A percentile compares a stretch with the other conserved stretches of the same genome.
phyloP scores from a whole-genome alignment of 2,113 vertebrate genomes.

The Echinops telfairi region DNA sequence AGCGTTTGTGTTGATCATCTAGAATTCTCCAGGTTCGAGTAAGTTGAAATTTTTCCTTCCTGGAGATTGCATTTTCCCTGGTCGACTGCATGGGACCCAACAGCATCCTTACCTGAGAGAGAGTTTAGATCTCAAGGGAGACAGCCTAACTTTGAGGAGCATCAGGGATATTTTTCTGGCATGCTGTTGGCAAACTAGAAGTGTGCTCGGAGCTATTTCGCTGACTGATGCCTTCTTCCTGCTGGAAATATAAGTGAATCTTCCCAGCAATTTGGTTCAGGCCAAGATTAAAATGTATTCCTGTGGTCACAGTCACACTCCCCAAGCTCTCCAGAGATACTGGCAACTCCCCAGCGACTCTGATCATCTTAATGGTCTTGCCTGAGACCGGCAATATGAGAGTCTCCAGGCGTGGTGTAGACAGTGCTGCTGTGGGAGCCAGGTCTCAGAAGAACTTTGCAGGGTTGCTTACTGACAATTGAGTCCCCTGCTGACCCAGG shows the following conservation, averaged over 20 bases:
- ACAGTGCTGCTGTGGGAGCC: rapidly evolving
- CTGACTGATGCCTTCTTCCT: not conserved
- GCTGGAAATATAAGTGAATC: not conserved
- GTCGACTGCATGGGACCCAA: not conserved
- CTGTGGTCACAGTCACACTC: constrained; percentile 2
- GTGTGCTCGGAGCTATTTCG: not conserved
- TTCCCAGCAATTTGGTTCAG: not conserved
- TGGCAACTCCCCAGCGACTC: constrained; percentile 9
- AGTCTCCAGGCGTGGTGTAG: rapidly evolving
- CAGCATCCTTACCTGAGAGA: not conserved
- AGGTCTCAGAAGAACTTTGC: not conserved
- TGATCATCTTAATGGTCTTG: constrained; percentile 36
- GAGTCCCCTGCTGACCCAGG: not conserved
- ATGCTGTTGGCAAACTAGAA: not conserved
- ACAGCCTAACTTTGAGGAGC: not conserved
- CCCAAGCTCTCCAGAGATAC: constrained; percentile 43
- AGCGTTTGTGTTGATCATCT: not conserved
- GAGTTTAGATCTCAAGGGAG: not conserved
- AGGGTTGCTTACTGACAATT: not conserved
- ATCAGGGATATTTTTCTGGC: not conserved
- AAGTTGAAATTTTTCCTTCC: not conserved
- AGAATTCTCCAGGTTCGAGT: constrained; percentile 11
- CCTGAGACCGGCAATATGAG: not conserved
- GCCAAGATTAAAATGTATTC: constrained; percentile 47
- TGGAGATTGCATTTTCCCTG: not conserved